Evolutionary conservation across 2,797 vertebrate species (phyloP), one percentile per base, ranked within the genome.

Genomic region (Borostomias antarcticus): DNA sequence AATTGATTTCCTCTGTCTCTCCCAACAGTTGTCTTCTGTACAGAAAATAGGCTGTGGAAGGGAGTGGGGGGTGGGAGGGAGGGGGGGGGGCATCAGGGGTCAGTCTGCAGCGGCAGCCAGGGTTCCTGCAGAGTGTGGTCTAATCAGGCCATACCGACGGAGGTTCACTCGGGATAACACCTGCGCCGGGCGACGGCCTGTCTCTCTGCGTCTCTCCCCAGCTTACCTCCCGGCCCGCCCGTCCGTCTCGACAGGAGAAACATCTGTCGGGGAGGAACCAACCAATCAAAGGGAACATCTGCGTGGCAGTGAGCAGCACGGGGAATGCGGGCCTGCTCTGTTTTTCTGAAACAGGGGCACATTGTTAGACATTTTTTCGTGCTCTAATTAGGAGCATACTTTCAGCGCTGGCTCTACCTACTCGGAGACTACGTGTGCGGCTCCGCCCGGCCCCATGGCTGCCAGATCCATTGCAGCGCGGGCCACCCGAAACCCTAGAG

Each of bases 1-100:
- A 85, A 89, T 82, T 85, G 82, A 89, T 88, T 88, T 89, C 82
- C 83, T n/a, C n/a, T 85, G 76, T 83, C 77, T 80, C 81, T 65
- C 75, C 79, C 61, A 75, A 59, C 76, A 72, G 70, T 74, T 40
- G 54, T 30, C 26, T 35, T 40, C 51, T 65, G 63, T 62, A 70
- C 75, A 56, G 29, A 56, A 62, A 56, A 62, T 58, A 51, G 68
- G 35, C 68, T 29, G 33, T 62, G 0, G 30, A 51, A 29, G 58
- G 28, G 56, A n/a, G 11, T 29, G n/a, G 50, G 66, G 66, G 74
- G 52, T 40, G 25, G 25, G 5, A 17, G 5, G 11, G 37, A 21
- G 11, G 9, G 2, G 6, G 1, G 17, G 23, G 43, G 5, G 37
- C 8, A 37, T 23, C 2, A 6, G 35, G 13, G 4, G 35, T 10